These are phyloP conservation scores for Ellobius talpinus DNA, from an alignment of 2,113 vertebrate genomes.

Conservation along the genomic window DNA sequence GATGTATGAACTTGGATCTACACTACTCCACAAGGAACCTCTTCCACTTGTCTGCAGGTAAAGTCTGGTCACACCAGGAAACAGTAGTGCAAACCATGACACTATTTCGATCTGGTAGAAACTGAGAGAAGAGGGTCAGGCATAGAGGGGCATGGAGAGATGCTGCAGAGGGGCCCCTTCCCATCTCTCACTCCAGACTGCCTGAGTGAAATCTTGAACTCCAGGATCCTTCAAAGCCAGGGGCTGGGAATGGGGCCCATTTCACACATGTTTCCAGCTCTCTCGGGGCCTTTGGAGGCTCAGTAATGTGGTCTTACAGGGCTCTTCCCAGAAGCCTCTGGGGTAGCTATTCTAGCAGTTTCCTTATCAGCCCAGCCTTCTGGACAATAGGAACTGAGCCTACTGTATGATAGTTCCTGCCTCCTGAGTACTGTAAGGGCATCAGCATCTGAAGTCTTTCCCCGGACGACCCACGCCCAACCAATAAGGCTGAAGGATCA, in stretches of 20 bases:
- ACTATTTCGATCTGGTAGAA: not conserved
- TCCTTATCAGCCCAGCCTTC: not conserved
- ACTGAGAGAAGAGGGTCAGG: not conserved
- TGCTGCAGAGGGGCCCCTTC: not conserved
- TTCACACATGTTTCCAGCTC: not conserved
- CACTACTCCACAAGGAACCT: not conserved
- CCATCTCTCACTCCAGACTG: not conserved
- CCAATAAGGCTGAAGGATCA: not conserved
- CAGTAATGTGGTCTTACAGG: not conserved
- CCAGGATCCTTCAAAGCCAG: not conserved
- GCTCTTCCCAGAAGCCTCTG: not conserved
- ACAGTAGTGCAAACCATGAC: not conserved
- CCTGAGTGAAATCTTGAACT: not conserved
- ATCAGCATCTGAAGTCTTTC: not conserved
- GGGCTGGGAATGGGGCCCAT: not conserved
- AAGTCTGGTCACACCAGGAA: conserved; percentile 39
- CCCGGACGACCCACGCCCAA: not conserved
- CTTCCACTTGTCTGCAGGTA: not conserved
- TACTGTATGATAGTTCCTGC: not conserved
- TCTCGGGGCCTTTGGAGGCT: not conserved
- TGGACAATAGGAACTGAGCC: not conserved
- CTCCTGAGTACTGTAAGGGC: not conserved
- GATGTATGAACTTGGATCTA: not conserved
- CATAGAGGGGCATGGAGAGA: not conserved
- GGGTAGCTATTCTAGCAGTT: not conserved